Evolutionary conservation across 2,888 invertebrate species (phyloP), one percentile per base, ranked within the genome.

Genomic region (Fragum whitleyi): DNA sequence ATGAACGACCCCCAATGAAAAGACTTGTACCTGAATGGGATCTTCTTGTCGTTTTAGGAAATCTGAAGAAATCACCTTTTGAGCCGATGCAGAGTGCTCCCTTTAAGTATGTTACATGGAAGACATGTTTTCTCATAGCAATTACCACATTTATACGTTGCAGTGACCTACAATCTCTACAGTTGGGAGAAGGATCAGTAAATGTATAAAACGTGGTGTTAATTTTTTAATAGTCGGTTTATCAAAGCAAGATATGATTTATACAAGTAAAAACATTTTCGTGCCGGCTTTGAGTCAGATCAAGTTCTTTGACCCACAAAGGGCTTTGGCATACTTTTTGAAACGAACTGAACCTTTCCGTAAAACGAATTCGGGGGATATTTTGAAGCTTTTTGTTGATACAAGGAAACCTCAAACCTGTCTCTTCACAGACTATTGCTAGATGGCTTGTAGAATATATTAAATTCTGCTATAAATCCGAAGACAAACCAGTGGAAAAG

Each of bases 271-370:
- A 32, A 74, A 36, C 23, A 71, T 82, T 72, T 78, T 79, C 69
- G 57, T 75, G 11, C 75, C 78, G 14, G 16, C 71, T 23, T 71
- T 81, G 3, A 28, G 55, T 0, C 9, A 51, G 16, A 74, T 77
- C 65, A 77, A 77, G n/a, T 39, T 61, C 7, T 28, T 77, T 7
- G 71, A 77, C 59, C 81, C 81, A 23, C 73, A 67, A 29, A 26
- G 77, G 7, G 61, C 61, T 11, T n/a, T 81, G 21, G 29, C 28
- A 6, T 59, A 68, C 51, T 81, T 74, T 21, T 28, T 77, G 29
- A 77, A 74, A 57, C 68, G 36, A 23, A 81, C 81, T n/a, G 74
- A 81, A n/a, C n/a, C n/a, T n/a, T n/a, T n/a, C n/a, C n/a, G n/a
- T n/a, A n/a, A n/a, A n/a, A n/a, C n/a, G n/a, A n/a, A n/a, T n/a